These are phyloP conservation scores for Parapristionchus giblindavisi DNA, from an alignment of 2,888 invertebrate genomes.

Conservation along the genomic window DNA sequence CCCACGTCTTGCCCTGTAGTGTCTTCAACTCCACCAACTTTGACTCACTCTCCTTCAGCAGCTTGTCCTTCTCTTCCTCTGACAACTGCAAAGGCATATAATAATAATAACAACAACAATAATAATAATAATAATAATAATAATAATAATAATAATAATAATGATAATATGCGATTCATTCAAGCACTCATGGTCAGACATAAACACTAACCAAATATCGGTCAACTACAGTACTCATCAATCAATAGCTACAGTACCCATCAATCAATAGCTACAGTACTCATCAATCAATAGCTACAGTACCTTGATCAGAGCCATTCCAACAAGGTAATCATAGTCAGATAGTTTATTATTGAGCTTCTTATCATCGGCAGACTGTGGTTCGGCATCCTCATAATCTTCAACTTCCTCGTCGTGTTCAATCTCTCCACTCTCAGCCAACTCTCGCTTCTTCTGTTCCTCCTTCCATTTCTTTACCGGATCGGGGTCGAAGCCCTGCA, in stretches of 20 bases:
- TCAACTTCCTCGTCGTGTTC: constrained; percentile 70
- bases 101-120: background rate
- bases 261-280: too few species aligned
- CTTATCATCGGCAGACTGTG: constrained; percentile 63
- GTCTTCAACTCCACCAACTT: constrained; percentile 70
- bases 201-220: too few species aligned
- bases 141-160: too few species aligned
- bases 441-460: constrained; percentile 72
- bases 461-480: constrained; percentile 80
- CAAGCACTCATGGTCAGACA: too few species aligned
- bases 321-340: constrained; percentile 90
- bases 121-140: constrained; percentile 76
- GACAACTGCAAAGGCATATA: constrained; percentile 63
- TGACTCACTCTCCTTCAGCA: constrained; percentile 58
- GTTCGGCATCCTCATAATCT: constrained; percentile 71
- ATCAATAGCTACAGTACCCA: too few species aligned
- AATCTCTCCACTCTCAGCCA: constrained; percentile 60
- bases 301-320: constrained; percentile 77
- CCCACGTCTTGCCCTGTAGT: constrained; percentile 77
- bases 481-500: constrained; percentile 78
- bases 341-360: constrained; percentile 47
- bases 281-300: too few species aligned
- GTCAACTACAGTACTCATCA: too few species aligned
- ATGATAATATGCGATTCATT: too few species aligned
- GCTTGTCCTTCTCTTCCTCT: constrained; percentile 69